Conservation (phyloP, 2,113 vertebrate genomes). For the Peromyscus polionotus region DNA sequence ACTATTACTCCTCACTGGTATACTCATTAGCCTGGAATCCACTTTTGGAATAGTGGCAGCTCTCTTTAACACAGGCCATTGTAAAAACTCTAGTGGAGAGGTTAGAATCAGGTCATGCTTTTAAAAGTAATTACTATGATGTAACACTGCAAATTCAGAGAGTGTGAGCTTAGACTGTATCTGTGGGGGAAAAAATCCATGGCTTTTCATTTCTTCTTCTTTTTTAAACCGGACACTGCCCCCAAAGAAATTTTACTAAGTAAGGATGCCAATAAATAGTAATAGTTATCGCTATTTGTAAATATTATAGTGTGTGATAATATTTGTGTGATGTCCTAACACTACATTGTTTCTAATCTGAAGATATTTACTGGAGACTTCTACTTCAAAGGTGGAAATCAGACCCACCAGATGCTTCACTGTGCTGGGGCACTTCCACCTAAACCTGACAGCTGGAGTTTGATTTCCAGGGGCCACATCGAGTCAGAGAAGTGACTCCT, state of each 20-base stretch:
- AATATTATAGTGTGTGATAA: too few species aligned
- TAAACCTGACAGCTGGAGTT: not conserved
- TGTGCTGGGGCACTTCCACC: accelerated
- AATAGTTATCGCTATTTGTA: too few species aligned
- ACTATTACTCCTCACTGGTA: not conserved
- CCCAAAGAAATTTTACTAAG: not conserved
- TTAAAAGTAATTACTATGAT: not conserved
- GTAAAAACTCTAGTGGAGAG: not conserved
- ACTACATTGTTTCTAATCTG: not conserved
- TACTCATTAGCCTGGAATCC: not conserved
- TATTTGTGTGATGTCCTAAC: not conserved
- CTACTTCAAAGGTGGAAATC: not conserved
- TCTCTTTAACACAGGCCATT: not conserved
- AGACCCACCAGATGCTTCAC: not conserved
- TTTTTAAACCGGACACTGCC: not conserved
- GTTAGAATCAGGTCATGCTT: not conserved
- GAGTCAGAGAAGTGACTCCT: not conserved
- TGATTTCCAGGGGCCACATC: too few species aligned
- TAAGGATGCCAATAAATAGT: not conserved
- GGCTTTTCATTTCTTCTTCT: not conserved
- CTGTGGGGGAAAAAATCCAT: not conserved
- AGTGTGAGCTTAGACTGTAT: not conserved
- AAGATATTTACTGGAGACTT: not conserved
- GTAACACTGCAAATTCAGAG: not conserved
- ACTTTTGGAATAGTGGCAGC: not conserved